Conservation (phyloP, 2,888 invertebrate genomes). For the Cremastinae sp. region DNA sequence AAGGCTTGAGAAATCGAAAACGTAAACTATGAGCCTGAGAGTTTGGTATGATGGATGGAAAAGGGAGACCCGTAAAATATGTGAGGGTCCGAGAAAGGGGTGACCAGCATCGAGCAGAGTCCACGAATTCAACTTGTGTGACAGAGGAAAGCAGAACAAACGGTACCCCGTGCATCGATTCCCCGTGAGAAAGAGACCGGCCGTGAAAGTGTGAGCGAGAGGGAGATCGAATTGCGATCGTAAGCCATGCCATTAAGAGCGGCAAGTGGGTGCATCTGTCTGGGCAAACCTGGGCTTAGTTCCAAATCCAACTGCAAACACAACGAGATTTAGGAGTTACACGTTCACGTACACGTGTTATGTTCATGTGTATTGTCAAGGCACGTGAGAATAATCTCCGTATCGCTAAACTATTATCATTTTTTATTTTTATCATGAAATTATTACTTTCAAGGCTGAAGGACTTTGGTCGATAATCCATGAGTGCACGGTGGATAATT, state of each 20-base stretch:
- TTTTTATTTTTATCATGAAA: slow-evolving; percentile 40
- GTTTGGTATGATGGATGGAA: slow-evolving; percentile 25
- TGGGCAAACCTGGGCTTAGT: slow-evolving; percentile 77
- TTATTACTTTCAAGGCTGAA: no score
- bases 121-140: slow-evolving; percentile 28
- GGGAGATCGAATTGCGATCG: slow-evolving; percentile 52
- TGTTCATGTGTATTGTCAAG: slow-evolving; percentile 22
- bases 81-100: background rate
- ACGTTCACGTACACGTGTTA: slow-evolving; percentile 46
- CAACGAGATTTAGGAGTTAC: slow-evolving; percentile 65
- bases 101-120: slow-evolving; percentile 2
- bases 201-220: slow-evolving; percentile 13
- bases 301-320: slow-evolving; percentile 77
- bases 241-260: slow-evolving; percentile 74
- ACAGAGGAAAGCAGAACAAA: slow-evolving; percentile 29
- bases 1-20: no score
- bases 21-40: background rate
- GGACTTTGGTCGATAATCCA: no score
- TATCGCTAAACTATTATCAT: slow-evolving; percentile 37
- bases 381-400: slow-evolving; percentile 17
- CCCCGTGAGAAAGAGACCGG: slow-evolving; percentile 9
- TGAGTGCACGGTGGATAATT: no score
- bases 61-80: slow-evolving; percentile 8
- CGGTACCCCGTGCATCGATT: slow-evolving; percentile 23
- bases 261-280: slow-evolving; percentile 78